A percentile compares a stretch with the other conserved stretches of the same genome.
Evolutionary conservation across 2,797 vertebrate genomes (phyloP).

Genomic region (Passerculus sandwichensis): DNA sequence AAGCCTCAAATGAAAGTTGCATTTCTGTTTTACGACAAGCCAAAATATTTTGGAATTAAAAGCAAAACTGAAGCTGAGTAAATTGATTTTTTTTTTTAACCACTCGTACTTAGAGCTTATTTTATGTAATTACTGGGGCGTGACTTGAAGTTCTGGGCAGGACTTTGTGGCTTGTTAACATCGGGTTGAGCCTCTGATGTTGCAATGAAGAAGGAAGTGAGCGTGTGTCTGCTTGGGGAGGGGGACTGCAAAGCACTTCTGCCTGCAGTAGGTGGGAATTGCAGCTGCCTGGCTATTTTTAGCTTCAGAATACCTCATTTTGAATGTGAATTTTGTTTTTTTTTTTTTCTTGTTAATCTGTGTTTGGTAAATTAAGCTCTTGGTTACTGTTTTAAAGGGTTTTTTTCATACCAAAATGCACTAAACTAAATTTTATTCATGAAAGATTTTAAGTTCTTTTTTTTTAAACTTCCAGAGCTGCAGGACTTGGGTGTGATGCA

Average conservation of each 20-base stretch:
- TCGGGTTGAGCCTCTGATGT: conserved; percentile 41
- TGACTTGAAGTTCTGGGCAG: conserved; percentile 40
- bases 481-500: background rate
- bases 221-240: background rate
- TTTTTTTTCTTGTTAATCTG: background rate
- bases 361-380: background rate
- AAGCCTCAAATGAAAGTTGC: background rate
- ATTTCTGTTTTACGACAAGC: background rate
- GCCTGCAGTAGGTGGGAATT: conserved; percentile 63
- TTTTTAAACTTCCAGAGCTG: background rate
- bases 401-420: background rate
- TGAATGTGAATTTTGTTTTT: background rate
- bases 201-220: conserved; percentile 64
- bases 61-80: background rate
- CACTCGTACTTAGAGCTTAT: background rate
- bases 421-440: background rate
- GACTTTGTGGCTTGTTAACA: conserved; percentile 27
- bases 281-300: conserved; percentile 59
- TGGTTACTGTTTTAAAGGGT: background rate
- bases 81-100: background rate
- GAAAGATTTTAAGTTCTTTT: background rate
- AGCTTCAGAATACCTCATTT: conserved; percentile 7
- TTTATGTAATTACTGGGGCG: conserved; percentile 31
- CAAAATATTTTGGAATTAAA: conserved; percentile 3
- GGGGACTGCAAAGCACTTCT: conserved; percentile 28